Conservation (phyloP, 2,797 vertebrate genomes). For the Trichosurus vulpecula region DNA sequence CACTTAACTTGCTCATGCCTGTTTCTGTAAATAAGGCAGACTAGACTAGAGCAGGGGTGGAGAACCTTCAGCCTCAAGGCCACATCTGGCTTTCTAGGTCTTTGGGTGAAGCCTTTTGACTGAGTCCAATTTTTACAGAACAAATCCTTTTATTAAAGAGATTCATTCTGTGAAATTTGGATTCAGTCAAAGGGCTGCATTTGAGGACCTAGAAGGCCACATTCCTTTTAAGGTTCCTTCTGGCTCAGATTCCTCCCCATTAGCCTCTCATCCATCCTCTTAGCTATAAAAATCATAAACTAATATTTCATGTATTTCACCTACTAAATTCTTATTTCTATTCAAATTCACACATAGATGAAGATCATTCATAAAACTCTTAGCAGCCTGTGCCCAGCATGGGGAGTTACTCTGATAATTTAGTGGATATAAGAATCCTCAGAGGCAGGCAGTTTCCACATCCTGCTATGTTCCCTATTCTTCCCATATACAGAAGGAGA, state of each 20-base stretch:
- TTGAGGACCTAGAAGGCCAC: too few relatives aligned
- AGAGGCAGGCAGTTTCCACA: neutral
- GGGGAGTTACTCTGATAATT: neutral
- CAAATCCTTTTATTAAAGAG: too few relatives aligned
- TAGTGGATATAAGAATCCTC: neutral
- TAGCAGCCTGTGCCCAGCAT: neutral
- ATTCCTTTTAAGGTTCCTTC: neutral
- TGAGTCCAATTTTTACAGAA: too few relatives aligned
- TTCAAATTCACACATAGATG: neutral
- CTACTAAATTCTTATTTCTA: neutral
- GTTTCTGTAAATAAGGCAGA: slow-evolving; percentile 11
- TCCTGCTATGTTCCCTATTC: neutral
- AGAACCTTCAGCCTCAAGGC: too few relatives aligned
- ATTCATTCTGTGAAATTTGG: too few relatives aligned
- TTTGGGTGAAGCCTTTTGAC: too few relatives aligned
- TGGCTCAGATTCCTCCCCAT: neutral
- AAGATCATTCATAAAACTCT: neutral
- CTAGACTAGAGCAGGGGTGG: neutral
- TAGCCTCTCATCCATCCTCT: neutral
- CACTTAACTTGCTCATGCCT: neutral
- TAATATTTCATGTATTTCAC: neutral
- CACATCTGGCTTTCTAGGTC: too few relatives aligned
- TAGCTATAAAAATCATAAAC: neutral
- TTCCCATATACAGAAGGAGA: neutral
- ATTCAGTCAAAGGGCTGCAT: too few relatives aligned